A percentile compares a stretch with the other conserved stretches of the same genome.
Evolutionary conservation across 2,113 vertebrate species (phyloP).

Genomic region (Phocoena sinus): DNA sequence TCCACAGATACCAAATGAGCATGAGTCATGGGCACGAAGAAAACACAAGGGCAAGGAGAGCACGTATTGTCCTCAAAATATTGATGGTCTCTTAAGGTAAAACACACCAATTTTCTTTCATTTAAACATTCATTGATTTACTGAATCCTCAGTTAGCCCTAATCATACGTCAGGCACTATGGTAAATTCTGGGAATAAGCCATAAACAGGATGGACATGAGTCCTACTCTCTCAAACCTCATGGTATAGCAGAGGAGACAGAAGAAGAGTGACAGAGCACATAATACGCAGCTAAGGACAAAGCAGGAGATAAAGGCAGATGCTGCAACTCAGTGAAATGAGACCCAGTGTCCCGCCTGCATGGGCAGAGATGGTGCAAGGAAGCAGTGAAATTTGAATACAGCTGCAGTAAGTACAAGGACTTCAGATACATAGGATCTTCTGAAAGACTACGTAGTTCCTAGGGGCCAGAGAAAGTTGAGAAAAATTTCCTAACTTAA

Average conservation of each 20-base stretch:
- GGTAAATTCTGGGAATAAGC: not conserved
- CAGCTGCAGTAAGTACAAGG: not conserved
- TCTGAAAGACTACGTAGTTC: not conserved
- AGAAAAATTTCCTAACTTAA: not conserved
- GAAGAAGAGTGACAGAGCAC: not conserved
- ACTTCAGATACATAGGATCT: not conserved
- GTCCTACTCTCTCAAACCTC: not conserved
- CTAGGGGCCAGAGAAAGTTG: not conserved
- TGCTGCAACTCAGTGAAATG: accelerated
- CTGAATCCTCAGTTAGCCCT: not conserved
- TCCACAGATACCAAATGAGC: not conserved
- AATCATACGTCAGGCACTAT: not conserved
- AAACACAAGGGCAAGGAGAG: not conserved
- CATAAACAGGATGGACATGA: not conserved
- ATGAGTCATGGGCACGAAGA: accelerated
- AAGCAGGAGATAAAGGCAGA: too few species aligned
- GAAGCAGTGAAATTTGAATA: not conserved
- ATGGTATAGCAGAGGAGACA: accelerated
- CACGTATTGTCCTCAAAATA: not conserved
- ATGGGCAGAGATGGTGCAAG: too few species aligned
- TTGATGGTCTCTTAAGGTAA: not conserved
- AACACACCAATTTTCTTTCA: not conserved
- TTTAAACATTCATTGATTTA: not conserved
- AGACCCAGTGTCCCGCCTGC: not conserved
- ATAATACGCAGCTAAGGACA: not conserved